phyloP scores from a whole-genome alignment of 2,797 vertebrate species.

The Limosa lapponica region DNA sequence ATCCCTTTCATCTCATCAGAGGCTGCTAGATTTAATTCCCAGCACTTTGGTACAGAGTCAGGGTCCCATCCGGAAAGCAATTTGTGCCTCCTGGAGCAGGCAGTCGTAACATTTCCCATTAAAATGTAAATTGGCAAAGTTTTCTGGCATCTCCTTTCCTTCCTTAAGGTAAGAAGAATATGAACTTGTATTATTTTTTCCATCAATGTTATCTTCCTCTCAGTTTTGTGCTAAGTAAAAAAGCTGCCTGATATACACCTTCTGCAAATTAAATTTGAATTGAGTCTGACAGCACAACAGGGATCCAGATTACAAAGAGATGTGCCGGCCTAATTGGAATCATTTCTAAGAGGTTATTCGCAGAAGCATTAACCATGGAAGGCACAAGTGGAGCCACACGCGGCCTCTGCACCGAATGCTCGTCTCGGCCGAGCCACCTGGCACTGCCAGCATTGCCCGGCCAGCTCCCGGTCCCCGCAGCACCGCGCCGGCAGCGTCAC shows the following conservation, averaged over 20 bases:
- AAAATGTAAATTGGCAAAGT: conserved; percentile 66
- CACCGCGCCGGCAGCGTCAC: accelerated
- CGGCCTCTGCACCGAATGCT: accelerated
- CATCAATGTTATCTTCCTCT: conserved; percentile 26
- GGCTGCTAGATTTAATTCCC: conserved; percentile 40
- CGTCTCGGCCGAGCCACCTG: accelerated
- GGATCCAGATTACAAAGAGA: conserved; percentile 46
- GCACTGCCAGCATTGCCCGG: neutral
- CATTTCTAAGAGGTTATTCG: neutral
- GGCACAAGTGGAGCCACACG: neutral
- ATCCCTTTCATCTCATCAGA: neutral
- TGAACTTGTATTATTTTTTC: conserved; percentile 52
- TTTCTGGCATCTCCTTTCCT: conserved; percentile 44
- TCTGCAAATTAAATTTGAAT: conserved; percentile 64
- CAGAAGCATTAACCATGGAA: neutral
- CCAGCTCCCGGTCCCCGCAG: neutral
- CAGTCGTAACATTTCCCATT: conserved; percentile 59
- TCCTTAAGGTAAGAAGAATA: conserved; percentile 42
- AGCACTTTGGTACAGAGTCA: neutral
- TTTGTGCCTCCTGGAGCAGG: conserved; percentile 38
- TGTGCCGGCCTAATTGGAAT: conserved; percentile 43
- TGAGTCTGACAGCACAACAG: conserved; percentile 60
- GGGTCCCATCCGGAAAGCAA: conserved; percentile 43
- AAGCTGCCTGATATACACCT: neutral
- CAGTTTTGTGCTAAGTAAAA: conserved; percentile 31